phyloP scores from a whole-genome alignment of 2,797 vertebrate species.

The Enteromius anoplus region DNA sequence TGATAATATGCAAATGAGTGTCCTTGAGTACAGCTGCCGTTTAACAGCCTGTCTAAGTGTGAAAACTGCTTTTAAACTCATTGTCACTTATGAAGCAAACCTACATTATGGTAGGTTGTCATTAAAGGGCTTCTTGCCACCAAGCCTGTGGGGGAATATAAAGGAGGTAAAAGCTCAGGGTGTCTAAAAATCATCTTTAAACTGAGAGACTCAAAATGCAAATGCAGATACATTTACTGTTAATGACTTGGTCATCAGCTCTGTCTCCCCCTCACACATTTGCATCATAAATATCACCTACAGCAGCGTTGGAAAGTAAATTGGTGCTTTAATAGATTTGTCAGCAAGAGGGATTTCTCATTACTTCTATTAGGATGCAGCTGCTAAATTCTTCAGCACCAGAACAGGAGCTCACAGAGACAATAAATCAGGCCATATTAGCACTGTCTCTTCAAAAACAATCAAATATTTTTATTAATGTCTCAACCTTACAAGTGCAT shows the following conservation, averaged over 20 bases:
- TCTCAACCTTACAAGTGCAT: conserved; percentile 9
- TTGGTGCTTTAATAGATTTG: conserved; percentile 60
- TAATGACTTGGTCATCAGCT: conserved; percentile 60
- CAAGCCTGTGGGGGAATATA: conserved; percentile 36
- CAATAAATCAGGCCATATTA: conserved; percentile 60
- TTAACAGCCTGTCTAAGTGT: conserved; percentile 33
- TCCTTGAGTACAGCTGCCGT: conserved; percentile 34
- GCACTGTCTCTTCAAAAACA: conserved; percentile 53
- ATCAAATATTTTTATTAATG: conserved; percentile 26
- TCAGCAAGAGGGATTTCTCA: conserved; percentile 62
- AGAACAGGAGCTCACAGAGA: conserved; percentile 39
- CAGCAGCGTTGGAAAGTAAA: conserved; percentile 57
- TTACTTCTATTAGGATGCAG: conserved; percentile 60
- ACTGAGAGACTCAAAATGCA: conserved; percentile 60
- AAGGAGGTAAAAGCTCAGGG: conserved; percentile 39
- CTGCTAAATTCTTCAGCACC: conserved; percentile 53
- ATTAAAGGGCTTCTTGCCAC: conserved; percentile 40
- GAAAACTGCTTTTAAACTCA: conserved; percentile 30
- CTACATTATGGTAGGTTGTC: conserved; percentile 38
- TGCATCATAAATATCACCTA: conserved; percentile 63
- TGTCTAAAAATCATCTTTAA: conserved; percentile 56
- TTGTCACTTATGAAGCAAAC: conserved; percentile 31
- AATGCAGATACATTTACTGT: conserved; percentile 59
- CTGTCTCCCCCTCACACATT: conserved; percentile 53
- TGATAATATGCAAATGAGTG: conserved; percentile 36